Conservation (phyloP, 2,888 invertebrate genomes). For the Polydesmus complanatus region DNA sequence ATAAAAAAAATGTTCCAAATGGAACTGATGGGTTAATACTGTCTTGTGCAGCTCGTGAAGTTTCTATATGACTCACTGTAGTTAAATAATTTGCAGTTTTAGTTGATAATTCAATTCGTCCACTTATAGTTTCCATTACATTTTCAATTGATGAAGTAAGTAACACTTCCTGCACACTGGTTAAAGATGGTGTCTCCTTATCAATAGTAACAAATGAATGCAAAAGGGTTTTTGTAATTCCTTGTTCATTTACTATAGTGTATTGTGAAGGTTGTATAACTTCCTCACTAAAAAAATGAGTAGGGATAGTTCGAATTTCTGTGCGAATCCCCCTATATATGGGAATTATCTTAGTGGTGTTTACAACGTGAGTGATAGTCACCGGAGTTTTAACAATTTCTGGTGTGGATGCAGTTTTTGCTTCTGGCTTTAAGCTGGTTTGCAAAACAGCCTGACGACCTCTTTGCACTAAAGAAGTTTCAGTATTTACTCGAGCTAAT, state of each 20-base stretch:
- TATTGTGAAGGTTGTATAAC: constrained; percentile 17
- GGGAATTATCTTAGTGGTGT: constrained; percentile 17
- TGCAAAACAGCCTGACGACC: neutral
- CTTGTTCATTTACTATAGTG: constrained; percentile 9
- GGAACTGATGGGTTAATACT: constrained; percentile 12
- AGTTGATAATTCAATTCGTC: constrained; percentile 8
- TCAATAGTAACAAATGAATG: constrained; percentile 10
- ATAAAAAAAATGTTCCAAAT: constrained; percentile 16
- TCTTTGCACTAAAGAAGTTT: neutral
- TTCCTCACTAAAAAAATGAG: constrained; percentile 15
- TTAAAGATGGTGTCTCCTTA: constrained; percentile 14
- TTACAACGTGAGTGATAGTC: constrained; percentile 17
- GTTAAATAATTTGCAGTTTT: constrained; percentile 10
- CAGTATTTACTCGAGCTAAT: neutral
- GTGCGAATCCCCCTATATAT: constrained; percentile 18
- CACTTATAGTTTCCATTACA: constrained; percentile 1
- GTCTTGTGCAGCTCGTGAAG: neutral
- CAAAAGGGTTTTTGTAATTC: constrained; percentile 9
- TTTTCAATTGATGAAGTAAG: constrained; percentile 16
- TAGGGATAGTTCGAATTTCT: constrained; percentile 17
- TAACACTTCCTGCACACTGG: constrained; percentile 16
- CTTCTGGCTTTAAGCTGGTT: neutral
- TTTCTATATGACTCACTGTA: constrained; percentile 7
- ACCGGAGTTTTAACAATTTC: neutral
- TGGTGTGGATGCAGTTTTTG: neutral